These are phyloP conservation scores for Hedya salicella DNA, from an alignment of 2,888 invertebrate species.

Conservation along the genomic window DNA sequence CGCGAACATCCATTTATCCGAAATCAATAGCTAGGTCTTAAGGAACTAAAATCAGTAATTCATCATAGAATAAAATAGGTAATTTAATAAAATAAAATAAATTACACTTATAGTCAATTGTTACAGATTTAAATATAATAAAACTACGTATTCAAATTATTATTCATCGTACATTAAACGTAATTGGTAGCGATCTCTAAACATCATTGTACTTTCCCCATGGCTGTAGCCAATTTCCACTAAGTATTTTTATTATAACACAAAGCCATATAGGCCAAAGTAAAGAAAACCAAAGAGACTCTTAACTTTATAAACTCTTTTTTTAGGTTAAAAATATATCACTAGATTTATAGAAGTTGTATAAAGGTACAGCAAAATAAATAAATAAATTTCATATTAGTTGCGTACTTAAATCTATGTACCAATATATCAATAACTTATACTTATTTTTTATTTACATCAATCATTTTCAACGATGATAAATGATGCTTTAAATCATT, in stretches of 20 bases:
- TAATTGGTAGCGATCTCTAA: slow-evolving; percentile 8
- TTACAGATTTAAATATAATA: neutral
- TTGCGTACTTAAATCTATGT: too few relatives aligned
- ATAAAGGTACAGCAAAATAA: too few relatives aligned
- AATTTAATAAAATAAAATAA: neutral
- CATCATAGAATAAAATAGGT: neutral
- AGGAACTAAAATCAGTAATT: slow-evolving; percentile 1
- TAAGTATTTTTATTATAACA: neutral
- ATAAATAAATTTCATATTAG: too few relatives aligned
- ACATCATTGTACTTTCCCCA: neutral
- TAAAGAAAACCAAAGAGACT: too few relatives aligned
- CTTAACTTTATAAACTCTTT: too few relatives aligned
- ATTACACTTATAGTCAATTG: neutral
- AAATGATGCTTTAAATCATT: too few relatives aligned
- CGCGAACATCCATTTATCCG: neutral
- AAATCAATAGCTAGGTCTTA: slow-evolving; percentile 7
- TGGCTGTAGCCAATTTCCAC: neutral
- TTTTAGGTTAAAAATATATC: too few relatives aligned
- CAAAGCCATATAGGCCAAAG: too few relatives aligned
- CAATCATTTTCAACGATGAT: too few relatives aligned
- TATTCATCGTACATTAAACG: neutral
- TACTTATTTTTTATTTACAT: too few relatives aligned
- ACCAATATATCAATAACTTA: too few relatives aligned
- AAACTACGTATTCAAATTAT: neutral
- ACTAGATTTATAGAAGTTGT: too few relatives aligned